Evolutionary conservation across 1,140 invertebrate genomes (phyloP), one percentile per base, ranked within the genome.

Genomic region (Drosophila serrata): DNA sequence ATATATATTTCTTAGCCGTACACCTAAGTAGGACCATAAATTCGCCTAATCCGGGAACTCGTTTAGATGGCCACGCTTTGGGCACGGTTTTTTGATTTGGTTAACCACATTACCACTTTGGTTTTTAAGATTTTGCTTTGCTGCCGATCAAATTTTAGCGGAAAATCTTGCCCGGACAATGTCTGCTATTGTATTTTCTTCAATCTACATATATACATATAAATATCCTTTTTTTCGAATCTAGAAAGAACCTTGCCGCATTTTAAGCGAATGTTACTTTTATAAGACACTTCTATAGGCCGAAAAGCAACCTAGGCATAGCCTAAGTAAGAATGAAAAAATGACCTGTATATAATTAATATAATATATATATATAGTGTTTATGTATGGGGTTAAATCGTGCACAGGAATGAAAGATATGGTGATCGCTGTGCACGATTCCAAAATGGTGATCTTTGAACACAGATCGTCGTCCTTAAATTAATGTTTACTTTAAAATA

Each of bases 81-180:
- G 67, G 82, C 82, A 87, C 84, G 85, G 85, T 76, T 87, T 87
- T 73, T 64, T 73, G 35, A 45, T 64, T 84, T 73, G 67, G 35
- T 48, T 56, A 17, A 56, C 22, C 27, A 60, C 45, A 22, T 22
- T 48, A 27, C 15, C 24, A 65, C 46, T 59, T 76, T 57, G 29
- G 31, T 75, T 65, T 37, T 63, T 63, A 59, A 43, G 61, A 77
- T 68, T 77, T 35, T 58, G 74, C 74, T 77, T 76, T 76, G 46
- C 73, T 74, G 69, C 46, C 70, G 22, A 72, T 8, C 15, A 69
- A 70, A 70, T 48, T 59, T 1, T 42, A 48, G 67, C 37, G 67
- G 55, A 73, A 58, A 72, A 49, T 58, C 65, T 19, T 49, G 53
- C 35, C 63, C 49, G 48, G 48, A 69, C 29, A 51, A 68, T 68